phyloP scores from a whole-genome alignment of 2,797 vertebrate species.

The Aplochiton taeniatus region DNA sequence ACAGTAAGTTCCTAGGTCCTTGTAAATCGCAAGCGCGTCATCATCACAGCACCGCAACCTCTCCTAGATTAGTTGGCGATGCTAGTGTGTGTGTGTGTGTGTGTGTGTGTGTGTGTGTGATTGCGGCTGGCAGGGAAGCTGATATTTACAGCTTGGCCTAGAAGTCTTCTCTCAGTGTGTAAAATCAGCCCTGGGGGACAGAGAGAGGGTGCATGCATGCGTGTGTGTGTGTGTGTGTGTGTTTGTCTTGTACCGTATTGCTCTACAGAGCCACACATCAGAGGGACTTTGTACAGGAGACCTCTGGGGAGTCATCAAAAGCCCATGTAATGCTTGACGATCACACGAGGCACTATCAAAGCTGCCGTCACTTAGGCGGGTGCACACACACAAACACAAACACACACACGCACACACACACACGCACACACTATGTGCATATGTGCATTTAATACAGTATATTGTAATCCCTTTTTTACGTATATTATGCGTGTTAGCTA shows the following conservation, averaged over 20 bases:
- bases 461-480: too few species aligned
- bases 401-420: conserved; percentile 24
- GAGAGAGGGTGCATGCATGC: conserved; percentile 2
- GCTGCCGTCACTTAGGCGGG: background rate
- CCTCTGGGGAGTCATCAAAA: conserved; percentile 5
- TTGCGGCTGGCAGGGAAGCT: background rate
- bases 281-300: background rate
- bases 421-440: background rate
- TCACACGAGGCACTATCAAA: conserved; percentile 8
- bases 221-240: background rate
- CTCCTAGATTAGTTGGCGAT: conserved; percentile 26
- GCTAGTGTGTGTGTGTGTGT: conserved; percentile 31
- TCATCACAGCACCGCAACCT: conserved; percentile 45
- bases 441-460: too few species aligned
- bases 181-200: conserved; percentile 30
- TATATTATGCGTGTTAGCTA: too few species aligned
- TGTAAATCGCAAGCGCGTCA: conserved; percentile 10
- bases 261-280: background rate
- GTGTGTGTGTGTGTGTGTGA: background rate
- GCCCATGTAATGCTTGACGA: conserved; percentile 12
- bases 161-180: conserved; percentile 20
- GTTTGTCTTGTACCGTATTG: background rate
- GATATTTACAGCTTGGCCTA: conserved; percentile 33
- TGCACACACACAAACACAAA: background rate
- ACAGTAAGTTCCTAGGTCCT: conserved; percentile 25